A percentile compares a stretch with the other conserved stretches of the same genome.
phyloP scores from a whole-genome alignment of 2,797 vertebrate genomes.

The Morus bassanus region DNA sequence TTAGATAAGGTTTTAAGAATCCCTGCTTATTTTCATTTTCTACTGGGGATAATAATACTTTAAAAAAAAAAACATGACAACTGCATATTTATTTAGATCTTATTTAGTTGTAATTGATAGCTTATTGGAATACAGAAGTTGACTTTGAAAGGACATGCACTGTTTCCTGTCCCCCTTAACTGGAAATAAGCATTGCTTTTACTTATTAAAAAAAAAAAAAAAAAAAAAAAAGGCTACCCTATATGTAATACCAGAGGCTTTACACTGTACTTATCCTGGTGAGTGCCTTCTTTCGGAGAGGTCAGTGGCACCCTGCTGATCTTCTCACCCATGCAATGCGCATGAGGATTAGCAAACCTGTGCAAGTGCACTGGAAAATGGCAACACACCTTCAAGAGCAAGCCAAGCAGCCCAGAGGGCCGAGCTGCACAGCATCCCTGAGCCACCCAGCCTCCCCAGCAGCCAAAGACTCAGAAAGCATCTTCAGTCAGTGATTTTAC shows the following conservation, averaged over 20 bases:
- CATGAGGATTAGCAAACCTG: background rate
- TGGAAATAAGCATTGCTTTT: background rate
- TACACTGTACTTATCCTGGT: background rate
- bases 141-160: background rate
- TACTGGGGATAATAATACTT: background rate
- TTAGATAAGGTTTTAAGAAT: background rate
- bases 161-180: background rate
- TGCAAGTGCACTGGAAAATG: background rate
- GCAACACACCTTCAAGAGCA: background rate
- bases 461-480: background rate
- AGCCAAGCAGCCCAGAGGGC: background rate
- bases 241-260: background rate
- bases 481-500: background rate
- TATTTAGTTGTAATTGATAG: background rate
- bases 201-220: background rate
- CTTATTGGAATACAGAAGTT: background rate
- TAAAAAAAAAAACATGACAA: background rate
- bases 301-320: background rate
- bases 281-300: background rate
- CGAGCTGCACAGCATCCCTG: background rate
- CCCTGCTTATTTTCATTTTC: background rate
- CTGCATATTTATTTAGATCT: background rate
- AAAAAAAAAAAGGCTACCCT: no score
- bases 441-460: background rate
- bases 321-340: fast-evolving